Evolutionary conservation across 2,797 vertebrate species (phyloP).

Genomic region (Cercopithecus diana): DNA sequence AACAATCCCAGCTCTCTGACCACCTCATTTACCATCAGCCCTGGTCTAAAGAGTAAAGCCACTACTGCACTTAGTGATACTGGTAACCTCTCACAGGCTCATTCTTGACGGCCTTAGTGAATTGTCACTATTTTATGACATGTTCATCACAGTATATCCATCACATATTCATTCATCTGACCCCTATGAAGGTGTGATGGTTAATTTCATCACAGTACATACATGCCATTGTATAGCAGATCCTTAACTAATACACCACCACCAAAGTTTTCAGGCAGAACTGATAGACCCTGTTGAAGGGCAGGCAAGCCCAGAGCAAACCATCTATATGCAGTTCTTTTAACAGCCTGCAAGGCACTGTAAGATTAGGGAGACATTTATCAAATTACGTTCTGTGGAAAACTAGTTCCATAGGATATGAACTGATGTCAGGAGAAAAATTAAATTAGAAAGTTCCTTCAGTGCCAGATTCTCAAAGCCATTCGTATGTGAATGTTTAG

Average conservation of each 20-base stretch:
- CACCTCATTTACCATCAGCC: not conserved
- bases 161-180: not conserved
- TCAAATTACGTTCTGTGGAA: not conserved
- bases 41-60: not conserved
- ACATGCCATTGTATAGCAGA: not conserved
- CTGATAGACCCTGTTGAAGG: not conserved
- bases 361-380: not conserved
- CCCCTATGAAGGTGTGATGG: not conserved
- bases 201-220: not conserved
- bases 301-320: not conserved
- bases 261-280: not conserved
- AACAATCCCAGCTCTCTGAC: slow-evolving; percentile 18
- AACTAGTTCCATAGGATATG: not conserved
- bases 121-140: not conserved
- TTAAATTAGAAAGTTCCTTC: not conserved
- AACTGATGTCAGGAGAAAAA: slow-evolving; percentile 1
- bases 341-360: not conserved
- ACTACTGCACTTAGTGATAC: not conserved
- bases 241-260: not conserved
- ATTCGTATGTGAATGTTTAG: not conserved
- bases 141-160: not conserved
- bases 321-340: not conserved
- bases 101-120: not conserved
- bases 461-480: not conserved
- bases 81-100: not conserved